Evolutionary conservation across 2,888 invertebrate species (phyloP).

Genomic region (Argyresthia goedartella): DNA sequence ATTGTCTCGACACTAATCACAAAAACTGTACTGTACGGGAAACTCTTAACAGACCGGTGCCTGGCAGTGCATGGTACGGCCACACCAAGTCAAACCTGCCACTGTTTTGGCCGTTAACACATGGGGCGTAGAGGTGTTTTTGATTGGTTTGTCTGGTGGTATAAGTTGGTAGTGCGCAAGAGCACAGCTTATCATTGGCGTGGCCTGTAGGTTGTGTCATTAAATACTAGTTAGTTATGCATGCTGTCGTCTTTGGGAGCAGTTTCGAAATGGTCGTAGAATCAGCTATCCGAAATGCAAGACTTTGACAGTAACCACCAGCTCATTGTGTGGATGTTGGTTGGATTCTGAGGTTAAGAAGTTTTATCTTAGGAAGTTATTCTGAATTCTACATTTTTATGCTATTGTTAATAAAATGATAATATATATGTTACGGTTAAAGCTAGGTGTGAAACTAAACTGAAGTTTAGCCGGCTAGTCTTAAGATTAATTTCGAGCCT

Average conservation of each 20-base stretch:
- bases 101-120: background rate
- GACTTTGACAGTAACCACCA: too few relatives aligned
- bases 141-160: background rate
- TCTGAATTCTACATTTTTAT: too few relatives aligned
- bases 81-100: background rate
- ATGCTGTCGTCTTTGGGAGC: background rate
- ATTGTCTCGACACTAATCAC: slow-evolving; percentile 27
- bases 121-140: background rate
- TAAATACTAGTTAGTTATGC: background rate
- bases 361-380: too few relatives aligned
- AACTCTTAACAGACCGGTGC: slow-evolving; percentile 25
- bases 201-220: background rate
- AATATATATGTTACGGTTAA: too few relatives aligned
- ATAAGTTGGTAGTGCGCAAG: slow-evolving; percentile 1
- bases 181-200: slow-evolving; percentile 1
- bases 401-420: too few relatives aligned
- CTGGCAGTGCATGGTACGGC: slow-evolving; percentile 46
- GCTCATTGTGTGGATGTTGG: too few relatives aligned
- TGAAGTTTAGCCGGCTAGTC: too few relatives aligned
- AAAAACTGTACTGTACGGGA: slow-evolving; percentile 43
- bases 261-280: background rate
- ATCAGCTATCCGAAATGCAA: too few relatives aligned
- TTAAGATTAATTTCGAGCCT: too few relatives aligned
- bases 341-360: too few relatives aligned
- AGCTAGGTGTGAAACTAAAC: too few relatives aligned